Conservation (phyloP, 2,797 vertebrate genomes). For the Tapirus indicus region DNA sequence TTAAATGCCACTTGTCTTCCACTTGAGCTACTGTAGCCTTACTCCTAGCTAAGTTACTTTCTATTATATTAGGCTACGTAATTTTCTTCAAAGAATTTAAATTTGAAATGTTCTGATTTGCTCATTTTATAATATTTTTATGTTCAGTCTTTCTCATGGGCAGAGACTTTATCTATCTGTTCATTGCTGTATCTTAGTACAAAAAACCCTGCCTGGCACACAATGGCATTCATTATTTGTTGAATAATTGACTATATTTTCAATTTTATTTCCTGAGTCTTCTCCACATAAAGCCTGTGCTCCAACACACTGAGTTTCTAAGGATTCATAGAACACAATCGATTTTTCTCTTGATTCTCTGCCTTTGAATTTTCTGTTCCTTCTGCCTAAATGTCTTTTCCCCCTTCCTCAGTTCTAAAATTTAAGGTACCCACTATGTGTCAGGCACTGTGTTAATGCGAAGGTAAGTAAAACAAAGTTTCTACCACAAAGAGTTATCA, state of each 20-base stretch:
- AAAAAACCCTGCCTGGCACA: background rate
- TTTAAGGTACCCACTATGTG: background rate
- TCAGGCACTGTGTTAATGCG: background rate
- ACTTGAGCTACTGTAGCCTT: background rate
- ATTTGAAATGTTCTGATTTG: background rate
- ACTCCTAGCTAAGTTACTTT: background rate
- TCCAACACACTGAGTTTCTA: background rate
- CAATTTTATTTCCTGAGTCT: background rate
- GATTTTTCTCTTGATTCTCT: background rate
- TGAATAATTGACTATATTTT: background rate
- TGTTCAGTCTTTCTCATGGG: background rate
- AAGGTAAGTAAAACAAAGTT: slow-evolving; percentile 1
- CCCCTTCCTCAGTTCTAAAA: background rate
- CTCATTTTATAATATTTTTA: slow-evolving; percentile 22
- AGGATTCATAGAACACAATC: background rate
- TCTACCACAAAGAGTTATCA: background rate
- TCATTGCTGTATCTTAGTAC: background rate
- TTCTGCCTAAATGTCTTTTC: background rate
- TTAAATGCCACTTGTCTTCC: background rate
- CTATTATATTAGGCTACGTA: background rate
- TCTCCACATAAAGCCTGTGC: background rate
- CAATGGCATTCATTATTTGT: background rate
- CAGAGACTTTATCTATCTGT: background rate
- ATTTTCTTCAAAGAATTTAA: slow-evolving; percentile 8
- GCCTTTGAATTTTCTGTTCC: slow-evolving; percentile 20